A percentile compares a stretch with the other conserved stretches of the same genome.
Conservation (phyloP, 2,113 vertebrate species). For the Chaetura pelagica region DNA sequence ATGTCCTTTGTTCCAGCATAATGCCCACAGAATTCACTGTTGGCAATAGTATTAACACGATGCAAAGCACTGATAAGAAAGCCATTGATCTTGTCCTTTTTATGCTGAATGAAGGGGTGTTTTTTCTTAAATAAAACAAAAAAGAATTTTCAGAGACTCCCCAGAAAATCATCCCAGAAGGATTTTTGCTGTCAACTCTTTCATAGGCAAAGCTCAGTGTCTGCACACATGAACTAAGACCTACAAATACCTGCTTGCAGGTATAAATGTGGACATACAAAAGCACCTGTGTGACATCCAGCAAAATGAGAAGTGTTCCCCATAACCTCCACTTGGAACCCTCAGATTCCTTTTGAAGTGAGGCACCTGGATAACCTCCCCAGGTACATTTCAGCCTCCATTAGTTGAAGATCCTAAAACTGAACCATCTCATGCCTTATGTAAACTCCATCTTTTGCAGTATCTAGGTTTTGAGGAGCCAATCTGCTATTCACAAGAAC, state of each 20-base stretch:
- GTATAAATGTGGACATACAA: background rate
- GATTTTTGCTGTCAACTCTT: background rate
- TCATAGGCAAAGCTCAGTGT: background rate
- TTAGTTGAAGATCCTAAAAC: background rate
- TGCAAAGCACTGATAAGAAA: background rate
- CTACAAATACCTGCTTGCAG: background rate
- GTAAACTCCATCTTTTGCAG: background rate
- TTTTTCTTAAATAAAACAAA: background rate
- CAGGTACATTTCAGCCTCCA: background rate
- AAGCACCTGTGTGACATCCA: background rate
- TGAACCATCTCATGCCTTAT: rapidly evolving
- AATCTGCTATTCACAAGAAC: background rate
- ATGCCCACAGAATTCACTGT: background rate
- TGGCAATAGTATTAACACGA: background rate
- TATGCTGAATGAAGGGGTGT: background rate
- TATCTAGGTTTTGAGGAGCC: background rate
- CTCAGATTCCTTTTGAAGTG: background rate
- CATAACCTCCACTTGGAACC: background rate
- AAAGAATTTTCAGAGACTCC: background rate
- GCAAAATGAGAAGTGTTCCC: background rate
- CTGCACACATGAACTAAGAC: background rate
- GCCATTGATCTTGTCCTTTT: background rate
- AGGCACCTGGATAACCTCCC: background rate
- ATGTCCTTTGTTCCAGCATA: background rate
- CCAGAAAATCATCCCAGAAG: background rate